phyloP scores from a whole-genome alignment of 2,888 invertebrate species.

The Sinhomidia bicolor region DNA sequence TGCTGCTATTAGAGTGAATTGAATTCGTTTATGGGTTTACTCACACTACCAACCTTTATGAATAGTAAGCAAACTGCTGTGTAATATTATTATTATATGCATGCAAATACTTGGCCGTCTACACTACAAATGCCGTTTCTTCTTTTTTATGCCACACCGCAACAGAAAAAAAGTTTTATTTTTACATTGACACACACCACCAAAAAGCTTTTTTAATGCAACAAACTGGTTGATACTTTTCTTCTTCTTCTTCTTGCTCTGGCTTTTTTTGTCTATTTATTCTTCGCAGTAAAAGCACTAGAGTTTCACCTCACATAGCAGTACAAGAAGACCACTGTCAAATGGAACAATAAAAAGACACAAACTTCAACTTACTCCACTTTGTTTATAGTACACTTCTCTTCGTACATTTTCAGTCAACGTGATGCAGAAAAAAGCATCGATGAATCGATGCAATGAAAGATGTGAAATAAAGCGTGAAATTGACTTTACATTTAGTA shows the following conservation, averaged over 20 bases:
- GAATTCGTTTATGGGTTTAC: neutral
- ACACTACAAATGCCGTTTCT: too few relatives aligned
- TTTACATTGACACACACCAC: too few relatives aligned
- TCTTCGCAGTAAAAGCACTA: neutral
- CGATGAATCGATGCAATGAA: conserved; percentile 4
- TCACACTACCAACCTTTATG: conserved; percentile 6
- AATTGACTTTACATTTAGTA: conserved; percentile 47
- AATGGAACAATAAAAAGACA: conserved; percentile 15
- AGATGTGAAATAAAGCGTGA: conserved; percentile 29
- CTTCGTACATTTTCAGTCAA: too few relatives aligned
- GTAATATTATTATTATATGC: conserved; percentile 6
- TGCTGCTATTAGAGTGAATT: conserved; percentile 22
- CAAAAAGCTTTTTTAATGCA: conserved; percentile 36
- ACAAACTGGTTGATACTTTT: conserved; percentile 51
- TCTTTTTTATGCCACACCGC: conserved; percentile 16
- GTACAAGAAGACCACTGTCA: neutral
- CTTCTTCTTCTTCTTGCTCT: too few relatives aligned
- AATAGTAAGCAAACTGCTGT: neutral
- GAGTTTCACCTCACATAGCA: neutral
- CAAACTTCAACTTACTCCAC: conserved; percentile 6
- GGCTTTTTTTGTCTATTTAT: neutral
- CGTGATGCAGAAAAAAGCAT: neutral
- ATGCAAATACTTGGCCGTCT: conserved; percentile 25
- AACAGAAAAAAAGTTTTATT: neutral
- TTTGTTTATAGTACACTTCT: neutral